Conservation (phyloP, 2,113 vertebrate species). For the Haliaeetus leucogaster region DNA sequence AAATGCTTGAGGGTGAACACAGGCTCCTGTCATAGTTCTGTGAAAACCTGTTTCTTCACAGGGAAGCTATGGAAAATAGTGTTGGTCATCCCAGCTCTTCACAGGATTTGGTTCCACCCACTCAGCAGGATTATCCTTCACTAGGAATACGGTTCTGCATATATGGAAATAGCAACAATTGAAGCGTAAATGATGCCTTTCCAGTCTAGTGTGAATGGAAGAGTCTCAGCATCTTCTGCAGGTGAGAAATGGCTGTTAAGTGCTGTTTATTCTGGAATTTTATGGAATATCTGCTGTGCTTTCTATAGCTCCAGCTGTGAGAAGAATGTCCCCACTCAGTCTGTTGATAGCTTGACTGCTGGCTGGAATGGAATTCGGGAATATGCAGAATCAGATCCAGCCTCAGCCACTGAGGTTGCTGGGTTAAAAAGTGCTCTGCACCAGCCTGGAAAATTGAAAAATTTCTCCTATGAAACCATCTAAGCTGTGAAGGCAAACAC, state of each 20-base stretch:
- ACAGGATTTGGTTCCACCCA: neutral
- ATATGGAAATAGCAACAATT: neutral
- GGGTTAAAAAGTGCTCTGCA: neutral
- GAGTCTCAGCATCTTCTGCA: neutral
- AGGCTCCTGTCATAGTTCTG: neutral
- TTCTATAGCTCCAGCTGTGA: neutral
- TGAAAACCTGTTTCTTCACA: slow-evolving; percentile 21
- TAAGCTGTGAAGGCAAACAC: neutral
- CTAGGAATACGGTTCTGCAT: neutral
- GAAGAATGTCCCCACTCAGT: neutral
- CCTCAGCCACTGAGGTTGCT: neutral
- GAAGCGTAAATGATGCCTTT: neutral
- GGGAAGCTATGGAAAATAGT: neutral
- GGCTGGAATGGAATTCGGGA: neutral
- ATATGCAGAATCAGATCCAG: neutral
- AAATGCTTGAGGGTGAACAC: neutral
- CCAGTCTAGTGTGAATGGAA: neutral
- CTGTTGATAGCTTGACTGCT: neutral
- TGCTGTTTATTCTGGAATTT: neutral
- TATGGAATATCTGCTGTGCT: neutral
- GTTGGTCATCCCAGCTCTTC: neutral
- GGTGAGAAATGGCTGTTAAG: neutral
- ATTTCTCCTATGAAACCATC: neutral
- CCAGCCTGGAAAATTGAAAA: neutral
- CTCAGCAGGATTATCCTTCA: neutral